Percentiles rank a stretch among this genome's conserved stretches.
These are phyloP conservation scores for Tetrax tetrax DNA, from an alignment of 2,113 vertebrate genomes.

Conservation along the genomic window DNA sequence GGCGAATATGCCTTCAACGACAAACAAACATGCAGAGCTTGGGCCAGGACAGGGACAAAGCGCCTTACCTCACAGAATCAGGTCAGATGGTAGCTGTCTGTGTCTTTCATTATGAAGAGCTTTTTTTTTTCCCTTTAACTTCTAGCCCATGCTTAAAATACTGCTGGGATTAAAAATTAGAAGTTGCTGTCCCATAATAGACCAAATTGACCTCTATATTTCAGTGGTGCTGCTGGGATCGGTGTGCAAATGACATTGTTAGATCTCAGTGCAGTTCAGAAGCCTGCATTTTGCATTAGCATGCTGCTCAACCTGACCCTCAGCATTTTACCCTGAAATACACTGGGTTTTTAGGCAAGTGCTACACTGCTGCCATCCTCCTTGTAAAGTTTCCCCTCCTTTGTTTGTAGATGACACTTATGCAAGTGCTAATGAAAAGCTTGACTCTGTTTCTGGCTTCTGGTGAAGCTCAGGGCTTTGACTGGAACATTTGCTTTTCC, in stretches of 20 bases:
- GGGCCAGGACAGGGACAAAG: not conserved
- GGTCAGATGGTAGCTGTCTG: slow-evolving; percentile 21
- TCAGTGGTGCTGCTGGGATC: not conserved
- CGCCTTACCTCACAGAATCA: not conserved
- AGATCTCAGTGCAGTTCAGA: not conserved
- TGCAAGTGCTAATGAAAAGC: not conserved
- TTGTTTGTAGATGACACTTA: not conserved
- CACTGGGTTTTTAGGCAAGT: not conserved
- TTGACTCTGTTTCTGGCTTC: not conserved
- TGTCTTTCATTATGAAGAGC: not conserved
- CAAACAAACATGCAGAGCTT: fast-evolving
- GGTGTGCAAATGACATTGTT: not conserved
- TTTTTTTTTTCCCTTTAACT: not conserved
- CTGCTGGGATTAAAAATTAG: slow-evolving; percentile 45
- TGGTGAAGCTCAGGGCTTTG: not conserved
- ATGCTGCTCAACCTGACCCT: not conserved
- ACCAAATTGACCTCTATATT: slow-evolving; percentile 41
- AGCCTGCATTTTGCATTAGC: not conserved
- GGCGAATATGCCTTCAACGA: not conserved
- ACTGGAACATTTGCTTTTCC: not conserved
- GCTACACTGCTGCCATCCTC: not conserved
- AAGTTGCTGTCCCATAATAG: slow-evolving; percentile 54
- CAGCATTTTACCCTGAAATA: not conserved
- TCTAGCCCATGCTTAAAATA: slow-evolving; percentile 20
- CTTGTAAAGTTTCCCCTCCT: not conserved